Conservation (phyloP, 1,140 invertebrate species). For the Tyrophagus putrescentiae region DNA sequence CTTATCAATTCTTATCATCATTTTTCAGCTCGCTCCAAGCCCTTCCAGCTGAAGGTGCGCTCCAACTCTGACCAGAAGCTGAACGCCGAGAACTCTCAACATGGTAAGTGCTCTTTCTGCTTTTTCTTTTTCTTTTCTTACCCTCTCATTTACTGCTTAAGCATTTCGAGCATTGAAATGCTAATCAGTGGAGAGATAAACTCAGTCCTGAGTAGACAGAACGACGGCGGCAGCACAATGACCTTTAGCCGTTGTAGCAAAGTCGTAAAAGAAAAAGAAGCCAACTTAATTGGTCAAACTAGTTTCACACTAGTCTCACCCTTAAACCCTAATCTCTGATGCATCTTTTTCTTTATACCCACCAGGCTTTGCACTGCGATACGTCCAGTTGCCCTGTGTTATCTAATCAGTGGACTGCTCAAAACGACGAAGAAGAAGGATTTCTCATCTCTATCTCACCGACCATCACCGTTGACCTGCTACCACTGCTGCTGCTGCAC, state of each 20-base stretch:
- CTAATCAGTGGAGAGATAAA: background rate
- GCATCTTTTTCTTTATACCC: background rate
- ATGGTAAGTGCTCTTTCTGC: conserved; percentile 20
- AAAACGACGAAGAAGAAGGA: no score
- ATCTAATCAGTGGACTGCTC: conserved; percentile 27
- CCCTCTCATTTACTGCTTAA: background rate
- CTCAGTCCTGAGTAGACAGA: background rate
- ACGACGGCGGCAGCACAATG: background rate
- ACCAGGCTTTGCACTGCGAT: conserved; percentile 28
- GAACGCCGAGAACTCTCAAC: conserved; percentile 28
- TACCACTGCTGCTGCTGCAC: no score
- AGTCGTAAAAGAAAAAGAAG: no score
- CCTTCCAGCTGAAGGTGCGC: conserved; percentile 29
- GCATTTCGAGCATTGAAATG: background rate
- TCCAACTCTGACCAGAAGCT: conserved; percentile 27
- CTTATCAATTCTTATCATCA: conserved; percentile 11
- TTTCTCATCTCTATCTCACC: no score
- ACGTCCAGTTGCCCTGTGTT: conserved; percentile 30
- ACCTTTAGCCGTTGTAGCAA: background rate
- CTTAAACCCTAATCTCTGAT: background rate
- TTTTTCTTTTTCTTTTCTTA: background rate
- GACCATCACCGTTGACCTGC: no score
- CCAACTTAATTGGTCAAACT: no score
- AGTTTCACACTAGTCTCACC: background rate
- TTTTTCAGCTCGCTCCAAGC: conserved; percentile 28